phyloP scores from a whole-genome alignment of 2,888 invertebrate species.

The Thymelicus lineola region DNA sequence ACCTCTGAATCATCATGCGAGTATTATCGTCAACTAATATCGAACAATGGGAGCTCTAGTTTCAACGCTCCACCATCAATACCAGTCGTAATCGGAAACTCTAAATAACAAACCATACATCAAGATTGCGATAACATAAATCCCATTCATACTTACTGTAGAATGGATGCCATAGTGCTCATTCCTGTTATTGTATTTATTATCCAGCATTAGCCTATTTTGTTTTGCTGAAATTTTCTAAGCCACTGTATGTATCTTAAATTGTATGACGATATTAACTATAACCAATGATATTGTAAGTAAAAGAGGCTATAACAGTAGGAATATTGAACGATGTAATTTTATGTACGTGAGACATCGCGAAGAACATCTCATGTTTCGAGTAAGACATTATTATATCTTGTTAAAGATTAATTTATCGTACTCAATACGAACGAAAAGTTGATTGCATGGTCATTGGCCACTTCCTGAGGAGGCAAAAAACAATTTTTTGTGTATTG shows the following conservation, averaged over 20 bases:
- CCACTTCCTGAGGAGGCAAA: too few species aligned
- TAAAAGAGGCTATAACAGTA: too few species aligned
- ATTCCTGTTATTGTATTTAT: not conserved
- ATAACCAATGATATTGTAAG: too few species aligned
- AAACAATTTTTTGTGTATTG: too few species aligned
- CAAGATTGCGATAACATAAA: slow-evolving; percentile 30
- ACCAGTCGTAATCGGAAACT: slow-evolving; percentile 35
- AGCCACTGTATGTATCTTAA: not conserved
- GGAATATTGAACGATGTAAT: too few species aligned
- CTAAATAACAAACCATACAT: slow-evolving; percentile 35
- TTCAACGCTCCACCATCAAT: slow-evolving; percentile 33
- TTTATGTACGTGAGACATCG: too few species aligned
- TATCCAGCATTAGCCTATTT: slow-evolving; percentile 6
- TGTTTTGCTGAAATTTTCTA: not conserved
- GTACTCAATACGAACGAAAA: too few species aligned
- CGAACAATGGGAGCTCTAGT: slow-evolving; percentile 31
- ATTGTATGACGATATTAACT: not conserved
- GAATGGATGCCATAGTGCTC: slow-evolving; percentile 2
- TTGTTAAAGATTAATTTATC: too few species aligned
- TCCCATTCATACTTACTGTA: slow-evolving; percentile 23
- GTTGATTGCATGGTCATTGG: too few species aligned
- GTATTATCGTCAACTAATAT: slow-evolving; percentile 8
- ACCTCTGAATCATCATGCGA: slow-evolving; percentile 13
- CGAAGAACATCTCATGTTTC: too few species aligned
- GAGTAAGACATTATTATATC: too few species aligned